Evolutionary conservation across 2,888 invertebrate species (phyloP).

Genomic region (Drosophila cognata): DNA sequence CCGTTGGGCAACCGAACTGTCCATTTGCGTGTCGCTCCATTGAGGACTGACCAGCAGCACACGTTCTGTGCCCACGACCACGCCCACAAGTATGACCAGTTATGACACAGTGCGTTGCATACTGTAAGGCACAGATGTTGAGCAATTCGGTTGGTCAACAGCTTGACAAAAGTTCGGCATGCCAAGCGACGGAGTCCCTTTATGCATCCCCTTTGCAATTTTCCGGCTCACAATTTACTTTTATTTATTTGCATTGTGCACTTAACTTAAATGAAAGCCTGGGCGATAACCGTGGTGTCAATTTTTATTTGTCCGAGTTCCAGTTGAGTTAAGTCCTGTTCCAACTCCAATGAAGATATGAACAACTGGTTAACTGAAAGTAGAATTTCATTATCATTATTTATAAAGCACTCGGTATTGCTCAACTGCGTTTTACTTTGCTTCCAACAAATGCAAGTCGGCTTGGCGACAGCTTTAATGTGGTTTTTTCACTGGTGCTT

Average conservation of each 20-base stretch:
- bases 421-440: slow-evolving; percentile 36
- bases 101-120: slow-evolving; percentile 38
- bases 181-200: slow-evolving; percentile 6
- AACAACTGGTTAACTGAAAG: slow-evolving; percentile 5
- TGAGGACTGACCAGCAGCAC: slow-evolving; percentile 42
- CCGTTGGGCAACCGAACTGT: slow-evolving; percentile 32
- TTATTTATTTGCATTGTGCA: slow-evolving; percentile 67
- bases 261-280: slow-evolving; percentile 59
- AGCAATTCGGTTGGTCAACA: slow-evolving; percentile 21
- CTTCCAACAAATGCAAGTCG: slow-evolving; percentile 48
- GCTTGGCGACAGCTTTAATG: slow-evolving; percentile 36
- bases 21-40: slow-evolving; percentile 42
- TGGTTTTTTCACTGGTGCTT: slow-evolving; percentile 5
- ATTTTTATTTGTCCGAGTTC: slow-evolving; percentile 47
- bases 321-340: slow-evolving; percentile 19
- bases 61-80: slow-evolving; percentile 16
- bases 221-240: slow-evolving; percentile 21
- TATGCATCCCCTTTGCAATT: background rate
- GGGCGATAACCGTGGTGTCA: slow-evolving; percentile 54
- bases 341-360: slow-evolving; percentile 1
- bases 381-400: slow-evolving; percentile 53
- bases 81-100: slow-evolving; percentile 35
- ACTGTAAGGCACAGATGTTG: slow-evolving; percentile 30
- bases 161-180: slow-evolving; percentile 20
- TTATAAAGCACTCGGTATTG: slow-evolving; percentile 47